A percentile compares a stretch with the other conserved stretches of the same genome.
Evolutionary conservation across 2,888 invertebrate genomes (phyloP).

Genomic region (Nematopogon swammerdamellus): DNA sequence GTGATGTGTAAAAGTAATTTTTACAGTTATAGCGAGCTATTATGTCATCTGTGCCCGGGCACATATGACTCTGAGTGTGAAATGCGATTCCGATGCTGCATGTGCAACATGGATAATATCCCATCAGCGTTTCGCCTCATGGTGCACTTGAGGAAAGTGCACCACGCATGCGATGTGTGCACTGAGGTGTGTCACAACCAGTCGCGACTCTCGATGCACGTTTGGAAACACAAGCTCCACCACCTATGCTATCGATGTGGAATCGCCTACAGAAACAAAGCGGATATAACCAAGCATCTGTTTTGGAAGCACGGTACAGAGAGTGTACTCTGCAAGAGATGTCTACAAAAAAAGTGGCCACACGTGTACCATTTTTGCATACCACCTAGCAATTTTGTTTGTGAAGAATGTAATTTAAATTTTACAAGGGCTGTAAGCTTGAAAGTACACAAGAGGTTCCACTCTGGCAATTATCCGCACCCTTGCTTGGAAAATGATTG

Average conservation of each 20-base stretch:
- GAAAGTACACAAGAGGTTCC: conserved; percentile 81
- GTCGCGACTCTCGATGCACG: conserved; percentile 77
- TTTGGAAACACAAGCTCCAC: conserved; percentile 87
- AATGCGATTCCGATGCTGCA: conserved; percentile 75
- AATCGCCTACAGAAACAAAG: conserved; percentile 83
- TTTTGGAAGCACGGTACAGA: conserved; percentile 94
- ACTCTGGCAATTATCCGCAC: conserved; percentile 69
- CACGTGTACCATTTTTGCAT: conserved; percentile 89
- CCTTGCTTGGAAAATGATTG: conserved; percentile 69
- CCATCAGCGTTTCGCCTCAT: conserved; percentile 86
- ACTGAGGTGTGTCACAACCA: conserved; percentile 79
- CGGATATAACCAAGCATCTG: conserved; percentile 83
- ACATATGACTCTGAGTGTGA: conserved; percentile 63
- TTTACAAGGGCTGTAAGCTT: conserved; percentile 75
- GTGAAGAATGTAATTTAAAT: conserved; percentile 76
- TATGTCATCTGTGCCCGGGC: conserved; percentile 86
- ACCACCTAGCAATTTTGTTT: conserved; percentile 72
- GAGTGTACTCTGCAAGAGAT: conserved; percentile 79
- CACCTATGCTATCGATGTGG: conserved; percentile 86
- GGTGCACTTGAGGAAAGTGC: conserved; percentile 82
- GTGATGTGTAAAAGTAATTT: conserved; percentile 87
- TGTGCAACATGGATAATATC: conserved; percentile 72
- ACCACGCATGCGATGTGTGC: conserved; percentile 85
- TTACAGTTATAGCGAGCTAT: conserved; percentile 81
- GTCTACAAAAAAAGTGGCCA: conserved; percentile 88